Evolutionary conservation across 2,888 invertebrate species (phyloP).

Genomic region (Cancer borealis): DNA sequence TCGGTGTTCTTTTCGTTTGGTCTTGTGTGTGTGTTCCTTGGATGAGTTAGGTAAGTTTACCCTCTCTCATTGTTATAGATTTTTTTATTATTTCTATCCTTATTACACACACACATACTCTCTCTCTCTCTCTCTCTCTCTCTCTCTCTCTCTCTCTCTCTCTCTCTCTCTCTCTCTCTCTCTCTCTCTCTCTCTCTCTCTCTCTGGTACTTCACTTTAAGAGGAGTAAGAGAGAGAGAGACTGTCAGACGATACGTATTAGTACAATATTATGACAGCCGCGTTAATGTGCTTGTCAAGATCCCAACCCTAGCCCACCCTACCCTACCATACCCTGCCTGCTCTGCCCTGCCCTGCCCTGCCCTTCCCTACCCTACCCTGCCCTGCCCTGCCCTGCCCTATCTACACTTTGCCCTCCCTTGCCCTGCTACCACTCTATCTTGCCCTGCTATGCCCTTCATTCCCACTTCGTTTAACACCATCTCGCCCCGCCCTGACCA

Average conservation of each 20-base stretch:
- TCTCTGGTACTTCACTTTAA: neutral
- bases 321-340: neutral
- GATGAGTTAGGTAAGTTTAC: too few relatives aligned
- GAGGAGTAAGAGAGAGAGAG: neutral
- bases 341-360: neutral
- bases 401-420: neutral
- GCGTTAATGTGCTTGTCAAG: constrained; percentile 6
- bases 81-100: too few relatives aligned
- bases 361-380: neutral
- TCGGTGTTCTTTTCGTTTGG: too few relatives aligned
- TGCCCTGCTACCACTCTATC: neutral
- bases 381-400: neutral
- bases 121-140: neutral
- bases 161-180: constrained; percentile 17
- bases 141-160: neutral
- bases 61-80: too few relatives aligned
- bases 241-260: constrained; percentile 20
- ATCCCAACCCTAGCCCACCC: neutral
- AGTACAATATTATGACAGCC: constrained; percentile 20
- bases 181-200: constrained; percentile 37
- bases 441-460: neutral
- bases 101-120: too few relatives aligned
- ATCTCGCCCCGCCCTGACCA: neutral
- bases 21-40: too few relatives aligned
- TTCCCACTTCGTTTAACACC: neutral